Evolutionary conservation across 2,888 invertebrate genomes (phyloP), one percentile per base, ranked within the genome.

Genomic region (Watsonalla cultraria): DNA sequence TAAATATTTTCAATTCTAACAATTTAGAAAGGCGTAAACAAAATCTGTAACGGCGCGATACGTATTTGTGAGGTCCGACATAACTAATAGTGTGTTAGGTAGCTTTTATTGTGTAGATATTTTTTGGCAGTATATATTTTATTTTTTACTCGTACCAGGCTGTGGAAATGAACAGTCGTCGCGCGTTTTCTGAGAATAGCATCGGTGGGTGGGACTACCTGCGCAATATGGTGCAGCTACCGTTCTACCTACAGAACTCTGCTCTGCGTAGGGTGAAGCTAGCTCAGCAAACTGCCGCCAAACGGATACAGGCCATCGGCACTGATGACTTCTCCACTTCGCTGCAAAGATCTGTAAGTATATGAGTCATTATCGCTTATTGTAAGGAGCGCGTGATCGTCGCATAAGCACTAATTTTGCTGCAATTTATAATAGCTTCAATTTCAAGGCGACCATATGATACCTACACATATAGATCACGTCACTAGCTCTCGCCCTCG

Each of bases 171-270:
- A 97, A 97, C 84, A 96, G 97, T 69, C 93, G 96, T 13, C 93
- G 97, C 24, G 92, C 97, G 39, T 96, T 98, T 70, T 95, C 95
- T 39, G 98, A 98, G 82, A 97, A 95, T 60, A 96, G 96, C 81
- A 98, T 99, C 66, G 98, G 98, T 57, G 98, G 98, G 0, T 97
- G 98, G 91, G 96, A 96, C 85, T 98, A 98, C 78, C 90, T 99
- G 51, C 94, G 97, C 60, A 99, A 99, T 82, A 95, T 99, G 92
- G 98, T 99, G 33, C 99, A 99, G 81, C 92, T 99, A 72, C 99
- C 99, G 0, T 99, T 99, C 88, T 99, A 98, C 84, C 92, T 99
- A 55, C 99, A 99, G 91, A 99, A 98, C 88, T 98, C 98, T 0
- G 98, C 98, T 8, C 86, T 99, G 57, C 93, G 98, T 0, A 95